These are phyloP conservation scores for Patella depressa DNA, from an alignment of 2,888 invertebrate genomes.

Conservation along the genomic window DNA sequence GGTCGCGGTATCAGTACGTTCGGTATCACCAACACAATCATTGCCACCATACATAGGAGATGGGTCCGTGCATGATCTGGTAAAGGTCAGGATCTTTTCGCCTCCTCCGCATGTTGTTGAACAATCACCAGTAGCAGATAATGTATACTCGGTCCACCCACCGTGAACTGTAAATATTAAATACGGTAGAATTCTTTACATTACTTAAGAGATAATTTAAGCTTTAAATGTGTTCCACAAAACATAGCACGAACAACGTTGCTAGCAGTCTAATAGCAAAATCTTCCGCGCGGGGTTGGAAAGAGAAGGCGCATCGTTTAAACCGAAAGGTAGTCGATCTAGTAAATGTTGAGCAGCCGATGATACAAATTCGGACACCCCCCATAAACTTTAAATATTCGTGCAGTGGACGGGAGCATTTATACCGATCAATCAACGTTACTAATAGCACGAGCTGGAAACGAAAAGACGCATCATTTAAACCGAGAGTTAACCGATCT, in stretches of 20 bases:
- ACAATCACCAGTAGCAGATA: constrained; percentile 20
- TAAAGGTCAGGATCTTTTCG: constrained; percentile 14
- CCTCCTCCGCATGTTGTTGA: constrained; percentile 29
- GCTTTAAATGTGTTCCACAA: neutral
- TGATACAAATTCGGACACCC: no score
- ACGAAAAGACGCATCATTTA: no score
- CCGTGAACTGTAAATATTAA: constrained; percentile 26
- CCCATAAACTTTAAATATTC: no score
- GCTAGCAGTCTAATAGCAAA: neutral
- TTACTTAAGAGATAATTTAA: neutral
- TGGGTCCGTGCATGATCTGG: constrained; percentile 28
- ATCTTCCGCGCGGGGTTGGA: neutral
- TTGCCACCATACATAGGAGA: constrained; percentile 28
- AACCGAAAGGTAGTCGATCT: no score
- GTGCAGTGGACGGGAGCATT: no score
- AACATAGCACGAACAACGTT: no score
- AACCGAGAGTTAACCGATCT: no score
- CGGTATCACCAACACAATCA: constrained; percentile 19
- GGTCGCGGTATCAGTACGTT: neutral
- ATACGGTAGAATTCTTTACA: neutral
- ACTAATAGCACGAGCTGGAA: no score
- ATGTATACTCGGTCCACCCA: constrained; percentile 22
- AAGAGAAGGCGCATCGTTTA: neutral
- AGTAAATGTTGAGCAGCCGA: no score
- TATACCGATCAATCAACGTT: no score